phyloP scores from a whole-genome alignment of 2,888 invertebrate species.

The Thymelicus lineola region DNA sequence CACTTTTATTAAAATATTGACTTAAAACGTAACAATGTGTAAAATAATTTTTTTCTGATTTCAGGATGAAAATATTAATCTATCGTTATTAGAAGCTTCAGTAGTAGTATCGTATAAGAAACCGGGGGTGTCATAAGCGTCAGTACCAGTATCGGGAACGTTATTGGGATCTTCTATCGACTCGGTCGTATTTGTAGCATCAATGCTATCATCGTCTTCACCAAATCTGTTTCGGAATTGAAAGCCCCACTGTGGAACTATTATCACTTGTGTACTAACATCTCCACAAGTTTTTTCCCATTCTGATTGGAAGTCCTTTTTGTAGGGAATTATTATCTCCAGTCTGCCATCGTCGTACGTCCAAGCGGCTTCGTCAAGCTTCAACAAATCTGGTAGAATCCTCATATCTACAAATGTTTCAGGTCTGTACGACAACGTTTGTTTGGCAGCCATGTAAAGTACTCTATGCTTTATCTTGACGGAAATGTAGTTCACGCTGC shows the following conservation, averaged over 20 bases:
- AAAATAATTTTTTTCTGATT: too few species aligned
- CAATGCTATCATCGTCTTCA: slow-evolving; percentile 13
- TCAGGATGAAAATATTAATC: slow-evolving; percentile 3
- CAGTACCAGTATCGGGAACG: not conserved
- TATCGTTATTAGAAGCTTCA: not conserved
- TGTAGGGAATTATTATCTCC: slow-evolving; percentile 26
- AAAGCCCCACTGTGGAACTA: not conserved
- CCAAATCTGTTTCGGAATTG: slow-evolving; percentile 14
- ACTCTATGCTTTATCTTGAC: slow-evolving; percentile 31
- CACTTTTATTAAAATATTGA: too few species aligned
- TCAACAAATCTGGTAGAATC: slow-evolving; percentile 20
- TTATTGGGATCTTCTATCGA: not conserved
- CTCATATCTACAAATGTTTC: slow-evolving; percentile 19
- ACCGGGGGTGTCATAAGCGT: slow-evolving; percentile 1
- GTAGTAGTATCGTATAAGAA: not conserved
- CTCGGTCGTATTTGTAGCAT: slow-evolving; percentile 7
- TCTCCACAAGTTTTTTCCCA: slow-evolving; percentile 18
- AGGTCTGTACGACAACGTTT: not conserved
- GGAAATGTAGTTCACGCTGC: slow-evolving; percentile 20
- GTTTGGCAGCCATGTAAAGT: slow-evolving; percentile 25
- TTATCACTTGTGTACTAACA: not conserved
- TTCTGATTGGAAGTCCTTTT: not conserved
- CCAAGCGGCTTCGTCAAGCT: slow-evolving; percentile 7
- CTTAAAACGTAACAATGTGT: too few species aligned
- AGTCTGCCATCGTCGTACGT: slow-evolving; percentile 2